Evolutionary conservation across 1,140 invertebrate species (phyloP).

Genomic region (Temnothorax nylanderi): DNA sequence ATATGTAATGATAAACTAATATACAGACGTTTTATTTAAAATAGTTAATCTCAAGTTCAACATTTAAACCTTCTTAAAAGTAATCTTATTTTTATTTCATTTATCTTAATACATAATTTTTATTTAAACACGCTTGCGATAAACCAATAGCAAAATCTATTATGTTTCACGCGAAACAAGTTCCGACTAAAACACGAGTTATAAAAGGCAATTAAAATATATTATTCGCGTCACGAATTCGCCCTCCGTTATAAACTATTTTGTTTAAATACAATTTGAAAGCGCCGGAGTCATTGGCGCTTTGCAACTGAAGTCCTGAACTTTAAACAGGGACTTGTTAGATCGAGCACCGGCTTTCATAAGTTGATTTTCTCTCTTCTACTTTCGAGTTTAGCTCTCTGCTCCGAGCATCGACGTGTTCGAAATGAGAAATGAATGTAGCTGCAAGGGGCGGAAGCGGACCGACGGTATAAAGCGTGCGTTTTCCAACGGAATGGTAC

Average conservation of each 20-base stretch:
- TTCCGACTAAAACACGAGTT: background rate
- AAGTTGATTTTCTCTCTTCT: constrained; percentile 66
- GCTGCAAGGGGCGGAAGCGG: constrained; percentile 63
- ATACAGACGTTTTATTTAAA: background rate
- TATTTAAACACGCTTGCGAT: background rate
- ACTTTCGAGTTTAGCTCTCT: constrained; percentile 64
- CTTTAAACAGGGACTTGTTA: constrained; percentile 63
- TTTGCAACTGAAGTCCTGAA: constrained; percentile 51
- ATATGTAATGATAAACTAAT: background rate
- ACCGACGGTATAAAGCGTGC: constrained; percentile 52
- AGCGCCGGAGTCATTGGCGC: constrained; percentile 46
- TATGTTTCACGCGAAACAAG: background rate
- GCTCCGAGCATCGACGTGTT: constrained; percentile 73
- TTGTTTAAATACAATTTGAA: constrained; percentile 56
- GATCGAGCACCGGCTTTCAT: constrained; percentile 65
- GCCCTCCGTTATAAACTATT: constrained; percentile 37
- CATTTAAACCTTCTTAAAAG: background rate
- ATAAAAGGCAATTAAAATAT: constrained; percentile 16
- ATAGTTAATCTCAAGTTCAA: background rate
- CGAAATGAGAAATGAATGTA: constrained; percentile 77
- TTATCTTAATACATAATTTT: background rate
- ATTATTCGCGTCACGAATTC: constrained; percentile 31
- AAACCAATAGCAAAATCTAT: background rate
- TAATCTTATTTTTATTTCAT: background rate
- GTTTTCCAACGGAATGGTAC: constrained; percentile 50